Evolutionary conservation across 2,113 vertebrate species (phyloP), one percentile per base, ranked within the genome.

Genomic region (Podarcis muralis): DNA sequence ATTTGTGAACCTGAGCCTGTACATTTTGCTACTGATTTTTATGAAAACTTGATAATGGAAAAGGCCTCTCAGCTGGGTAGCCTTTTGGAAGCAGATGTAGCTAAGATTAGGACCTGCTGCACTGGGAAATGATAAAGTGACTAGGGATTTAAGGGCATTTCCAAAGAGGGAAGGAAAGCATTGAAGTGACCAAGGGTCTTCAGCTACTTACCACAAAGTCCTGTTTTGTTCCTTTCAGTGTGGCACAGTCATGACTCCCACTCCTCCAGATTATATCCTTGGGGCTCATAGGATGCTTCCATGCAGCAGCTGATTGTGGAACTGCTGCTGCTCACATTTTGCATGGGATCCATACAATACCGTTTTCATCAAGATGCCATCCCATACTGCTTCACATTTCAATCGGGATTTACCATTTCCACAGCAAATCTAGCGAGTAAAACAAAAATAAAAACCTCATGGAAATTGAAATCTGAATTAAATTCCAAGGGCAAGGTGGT

Each of bases 11-110:
- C 57, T 81, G 65, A 71, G 91, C 95, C 95, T 95, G 80, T 94
- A 94, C 91, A 3, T 95, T 97, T 94, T 93, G 94, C 95, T 96
- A 94, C 93, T 94, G 95, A 93, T 95, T 94, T 93, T 89, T 92
- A 85, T 13, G 90, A 94, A 96, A 93, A 95, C 92, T 93, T 92
- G 91, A 95, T 95, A 20, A 95, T 92, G 95, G 93, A 94, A 95
- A 92, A 92, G 94, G 95, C 91, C 94, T 96, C 93, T 88, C 90
- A 85, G 91, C 93, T 92, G 91, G 95, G 96, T 95, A 96, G 93
- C 91, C 84, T 59, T 65, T 18, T 81, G 94, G 92, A 92, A 95
- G 95, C 93, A 57, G 93, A 95, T 94, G 89, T 92, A 89, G 48
- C 82, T 27, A 84, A 95, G 95, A 91, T 92, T 81, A 72, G 87